phyloP scores from a whole-genome alignment of 2,797 vertebrate genomes.

The Sardinella longiceps region DNA sequence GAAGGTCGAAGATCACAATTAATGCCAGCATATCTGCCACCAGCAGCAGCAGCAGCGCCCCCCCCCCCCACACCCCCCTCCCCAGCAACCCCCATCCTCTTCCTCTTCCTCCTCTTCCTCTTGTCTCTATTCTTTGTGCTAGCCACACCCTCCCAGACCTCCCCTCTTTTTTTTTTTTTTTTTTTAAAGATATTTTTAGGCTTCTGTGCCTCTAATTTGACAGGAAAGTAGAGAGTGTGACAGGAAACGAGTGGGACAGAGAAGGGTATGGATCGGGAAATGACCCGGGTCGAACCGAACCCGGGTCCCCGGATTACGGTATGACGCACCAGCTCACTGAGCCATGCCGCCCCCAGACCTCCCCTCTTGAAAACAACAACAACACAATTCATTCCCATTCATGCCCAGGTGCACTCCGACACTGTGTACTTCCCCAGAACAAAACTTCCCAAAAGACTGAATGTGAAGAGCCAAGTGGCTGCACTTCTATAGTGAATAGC shows the following conservation, averaged over 20 bases:
- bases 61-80: conserved; percentile 32
- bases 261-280: no score
- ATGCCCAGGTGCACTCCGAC: neutral
- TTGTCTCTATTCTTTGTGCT: no score
- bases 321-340: no score
- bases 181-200: no score
- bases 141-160: conserved; percentile 52
- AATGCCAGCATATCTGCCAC: conserved; percentile 38
- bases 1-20: conserved; percentile 59
- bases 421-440: neutral
- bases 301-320: no score
- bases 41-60: conserved; percentile 9
- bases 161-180: no score
- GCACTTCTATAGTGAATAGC: neutral
- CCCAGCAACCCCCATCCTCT: no score
- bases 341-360: conserved; percentile 52
- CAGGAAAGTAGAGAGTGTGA: no score
- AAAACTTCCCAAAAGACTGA: neutral
- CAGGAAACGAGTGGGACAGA: no score
- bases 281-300: no score
- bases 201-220: no score
- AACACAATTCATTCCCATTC: conserved; percentile 19
- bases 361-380: conserved; percentile 46
- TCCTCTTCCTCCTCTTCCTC: no score
- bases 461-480: neutral